Evolutionary conservation across 2,113 vertebrate genomes (phyloP).

Genomic region (Sus scrofa): DNA sequence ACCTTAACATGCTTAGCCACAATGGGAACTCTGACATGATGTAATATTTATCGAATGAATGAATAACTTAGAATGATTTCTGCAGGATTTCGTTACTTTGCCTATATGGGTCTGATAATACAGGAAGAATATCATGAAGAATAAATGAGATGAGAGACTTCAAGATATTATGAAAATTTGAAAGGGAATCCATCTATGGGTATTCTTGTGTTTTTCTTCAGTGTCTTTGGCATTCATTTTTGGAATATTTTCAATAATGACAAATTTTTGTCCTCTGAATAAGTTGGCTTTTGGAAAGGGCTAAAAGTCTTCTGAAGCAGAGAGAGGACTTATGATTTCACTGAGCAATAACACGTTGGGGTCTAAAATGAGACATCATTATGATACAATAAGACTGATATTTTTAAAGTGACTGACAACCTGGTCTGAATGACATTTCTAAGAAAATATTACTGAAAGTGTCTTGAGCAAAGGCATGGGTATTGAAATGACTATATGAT

Average conservation of each 20-base stretch:
- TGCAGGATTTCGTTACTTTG: not conserved
- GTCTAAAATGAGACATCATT: conserved; percentile 5
- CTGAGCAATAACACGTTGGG: not conserved
- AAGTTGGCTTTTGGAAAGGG: not conserved
- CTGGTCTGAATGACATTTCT: conserved; percentile 33
- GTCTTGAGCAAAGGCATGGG: not conserved
- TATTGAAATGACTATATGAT: not conserved
- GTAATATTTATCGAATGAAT: not conserved
- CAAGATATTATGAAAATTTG: not conserved
- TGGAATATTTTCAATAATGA: not conserved
- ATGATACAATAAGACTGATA: not conserved
- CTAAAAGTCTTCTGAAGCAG: not conserved
- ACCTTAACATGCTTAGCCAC: no score
- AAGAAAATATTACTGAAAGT: not conserved
- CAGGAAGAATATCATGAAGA: not conserved
- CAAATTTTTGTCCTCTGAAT: not conserved
- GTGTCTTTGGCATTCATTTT: not conserved
- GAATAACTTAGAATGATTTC: not conserved
- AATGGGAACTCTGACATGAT: no score
- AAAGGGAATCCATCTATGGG: not conserved
- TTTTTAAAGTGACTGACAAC: not conserved
- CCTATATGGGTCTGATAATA: not conserved
- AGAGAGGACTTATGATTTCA: not conserved
- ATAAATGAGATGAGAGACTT: not conserved
- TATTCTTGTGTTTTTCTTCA: not conserved